phyloP scores from a whole-genome alignment of 2,797 vertebrate genomes.

The Lagodon rhomboides region DNA sequence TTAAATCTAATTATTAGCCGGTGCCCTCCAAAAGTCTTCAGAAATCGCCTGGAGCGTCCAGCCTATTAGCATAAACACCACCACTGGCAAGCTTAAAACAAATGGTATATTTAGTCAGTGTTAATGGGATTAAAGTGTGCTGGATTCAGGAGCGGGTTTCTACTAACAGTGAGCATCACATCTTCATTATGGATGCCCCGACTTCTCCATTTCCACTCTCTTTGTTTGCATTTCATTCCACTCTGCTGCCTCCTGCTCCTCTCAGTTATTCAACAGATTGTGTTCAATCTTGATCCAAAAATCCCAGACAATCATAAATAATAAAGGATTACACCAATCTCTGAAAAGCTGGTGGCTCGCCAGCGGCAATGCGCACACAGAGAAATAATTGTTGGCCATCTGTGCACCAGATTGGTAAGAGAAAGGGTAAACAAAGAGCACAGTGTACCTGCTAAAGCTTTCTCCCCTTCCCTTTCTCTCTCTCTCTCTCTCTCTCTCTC shows the following conservation, averaged over 20 bases:
- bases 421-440: constrained; percentile 87
- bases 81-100: constrained; percentile 87
- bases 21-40: constrained; percentile 87
- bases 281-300: constrained; percentile 86
- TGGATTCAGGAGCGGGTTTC: constrained; percentile 80
- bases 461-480: constrained; percentile 54
- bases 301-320: constrained; percentile 90
- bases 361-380: constrained; percentile 82
- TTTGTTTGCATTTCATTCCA: constrained; percentile 85
- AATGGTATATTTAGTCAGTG: constrained; percentile 89
- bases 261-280: constrained; percentile 87
- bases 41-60: constrained; percentile 82
- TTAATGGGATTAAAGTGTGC: constrained; percentile 88
- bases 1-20: constrained; percentile 87
- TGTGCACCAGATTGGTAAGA: constrained; percentile 87
- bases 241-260: constrained; percentile 70
- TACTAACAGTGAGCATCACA: constrained; percentile 80
- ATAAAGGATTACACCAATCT: constrained; percentile 90
- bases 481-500: neutral
- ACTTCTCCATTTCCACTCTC: constrained; percentile 77
- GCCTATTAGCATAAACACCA: constrained; percentile 88
- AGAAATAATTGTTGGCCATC: constrained; percentile 89
- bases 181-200: constrained; percentile 85
- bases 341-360: constrained; percentile 82
- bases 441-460: constrained; percentile 84